Conservation (phyloP, 1,140 invertebrate genomes). For the Nixonia krombeini region DNA sequence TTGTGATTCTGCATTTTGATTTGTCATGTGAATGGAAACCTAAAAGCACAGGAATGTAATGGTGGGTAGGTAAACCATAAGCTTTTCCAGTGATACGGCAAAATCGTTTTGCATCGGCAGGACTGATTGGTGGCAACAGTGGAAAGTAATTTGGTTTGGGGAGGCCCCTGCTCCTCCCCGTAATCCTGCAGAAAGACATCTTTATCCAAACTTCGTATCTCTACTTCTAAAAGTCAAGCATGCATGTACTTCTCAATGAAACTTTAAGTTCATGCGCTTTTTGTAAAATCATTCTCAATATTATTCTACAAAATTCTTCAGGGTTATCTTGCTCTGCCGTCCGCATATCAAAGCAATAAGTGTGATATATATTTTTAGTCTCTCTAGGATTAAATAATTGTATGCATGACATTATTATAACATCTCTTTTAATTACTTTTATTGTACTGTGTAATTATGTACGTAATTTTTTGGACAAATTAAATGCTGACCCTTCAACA, state of each 20-base stretch:
- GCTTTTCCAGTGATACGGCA: conserved; percentile 88
- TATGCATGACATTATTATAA: no score
- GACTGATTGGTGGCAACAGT: conserved; percentile 83
- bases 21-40: conserved; percentile 73
- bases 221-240: neutral
- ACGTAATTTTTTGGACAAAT: no score
- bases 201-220: conserved; percentile 20
- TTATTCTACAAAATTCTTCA: no score
- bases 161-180: conserved; percentile 82
- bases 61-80: conserved; percentile 81
- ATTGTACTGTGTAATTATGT: no score
- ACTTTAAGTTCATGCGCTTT: neutral
- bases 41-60: conserved; percentile 83
- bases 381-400: no score
- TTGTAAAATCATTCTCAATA: neutral
- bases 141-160: conserved; percentile 89
- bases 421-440: no score
- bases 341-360: no score
- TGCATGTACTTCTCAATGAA: neutral
- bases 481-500: no score
- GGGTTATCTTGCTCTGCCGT: no score
- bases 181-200: conserved; percentile 86
- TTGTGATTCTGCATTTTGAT: conserved; percentile 78
- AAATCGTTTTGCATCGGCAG: conserved; percentile 83
- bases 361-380: no score